These are phyloP conservation scores for Ectemnius continuus DNA, from an alignment of 2,888 invertebrate species.

Conservation along the genomic window DNA sequence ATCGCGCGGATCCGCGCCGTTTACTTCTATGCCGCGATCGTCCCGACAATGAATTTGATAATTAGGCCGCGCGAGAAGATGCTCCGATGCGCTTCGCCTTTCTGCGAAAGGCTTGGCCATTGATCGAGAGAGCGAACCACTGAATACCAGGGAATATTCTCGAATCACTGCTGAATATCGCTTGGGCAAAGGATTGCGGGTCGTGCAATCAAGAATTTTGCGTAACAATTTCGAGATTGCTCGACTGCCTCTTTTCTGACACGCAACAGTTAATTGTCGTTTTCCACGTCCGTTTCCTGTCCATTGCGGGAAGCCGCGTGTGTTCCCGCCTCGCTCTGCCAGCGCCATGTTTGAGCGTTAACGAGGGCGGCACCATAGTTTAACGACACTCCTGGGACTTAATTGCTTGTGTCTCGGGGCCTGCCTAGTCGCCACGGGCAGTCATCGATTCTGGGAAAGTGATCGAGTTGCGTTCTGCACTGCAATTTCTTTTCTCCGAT, in stretches of 20 bases:
- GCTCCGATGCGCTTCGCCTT: no score
- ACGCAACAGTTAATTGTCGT: conserved; percentile 58
- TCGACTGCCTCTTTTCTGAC: conserved; percentile 24
- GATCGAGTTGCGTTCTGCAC: conserved; percentile 32
- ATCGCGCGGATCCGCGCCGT: conserved; percentile 49
- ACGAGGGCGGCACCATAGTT: conserved; percentile 51
- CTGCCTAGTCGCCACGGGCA: conserved; percentile 24
- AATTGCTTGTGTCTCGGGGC: conserved; percentile 52
- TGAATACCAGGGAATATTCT: no score
- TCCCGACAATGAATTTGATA: conserved; percentile 40
- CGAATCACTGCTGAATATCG: no score
- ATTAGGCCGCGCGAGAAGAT: conserved; percentile 44
- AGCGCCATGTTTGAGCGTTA: conserved; percentile 59
- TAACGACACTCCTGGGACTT: conserved; percentile 59
- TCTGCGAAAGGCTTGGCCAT: not conserved
- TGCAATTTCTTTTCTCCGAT: conserved; percentile 35
- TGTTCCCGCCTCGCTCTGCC: not conserved
- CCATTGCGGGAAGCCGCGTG: conserved; percentile 32
- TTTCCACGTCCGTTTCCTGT: conserved; percentile 66
- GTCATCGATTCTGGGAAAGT: conserved; percentile 39
- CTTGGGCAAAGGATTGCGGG: not conserved
- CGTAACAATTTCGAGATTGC: conserved; percentile 35
- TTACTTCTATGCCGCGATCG: conserved; percentile 24
- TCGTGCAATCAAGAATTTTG: conserved; percentile 25
- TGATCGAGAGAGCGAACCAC: not conserved